These are phyloP conservation scores for Halictus rubicundus DNA, from an alignment of 1,140 invertebrate species.

Conservation along the genomic window DNA sequence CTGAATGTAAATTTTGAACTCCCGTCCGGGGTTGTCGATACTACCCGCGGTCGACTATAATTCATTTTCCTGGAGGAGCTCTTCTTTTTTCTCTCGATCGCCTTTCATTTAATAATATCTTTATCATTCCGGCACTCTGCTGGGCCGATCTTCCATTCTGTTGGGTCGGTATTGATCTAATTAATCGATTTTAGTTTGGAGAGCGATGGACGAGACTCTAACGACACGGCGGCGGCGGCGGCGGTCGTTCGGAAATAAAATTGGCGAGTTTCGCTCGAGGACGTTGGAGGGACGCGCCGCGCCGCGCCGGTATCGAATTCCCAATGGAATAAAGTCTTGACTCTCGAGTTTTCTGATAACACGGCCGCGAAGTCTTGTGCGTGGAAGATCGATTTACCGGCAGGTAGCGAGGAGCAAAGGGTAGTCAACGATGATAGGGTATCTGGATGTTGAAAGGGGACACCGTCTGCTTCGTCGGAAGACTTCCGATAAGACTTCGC, in stretches of 20 bases:
- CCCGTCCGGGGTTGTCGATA: background rate
- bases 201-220: slow-evolving; percentile 48
- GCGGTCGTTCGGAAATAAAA: slow-evolving; percentile 44
- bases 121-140: background rate
- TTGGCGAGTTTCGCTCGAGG: slow-evolving; percentile 37
- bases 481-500: slow-evolving; percentile 46
- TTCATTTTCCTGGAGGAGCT: background rate
- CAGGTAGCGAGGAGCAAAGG: background rate
- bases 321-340: slow-evolving; percentile 1
- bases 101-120: slow-evolving; percentile 35
- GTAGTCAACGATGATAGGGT: slow-evolving; percentile 38
- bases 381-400: slow-evolving; percentile 12
- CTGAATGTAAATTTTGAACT: slow-evolving; percentile 22
- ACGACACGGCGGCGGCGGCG: too few species aligned
- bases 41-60: slow-evolving; percentile 15
- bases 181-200: slow-evolving; percentile 38
- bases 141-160: background rate
- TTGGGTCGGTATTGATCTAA: slow-evolving; percentile 17
- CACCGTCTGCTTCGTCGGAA: slow-evolving; percentile 22
- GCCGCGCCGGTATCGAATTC: slow-evolving; percentile 29
- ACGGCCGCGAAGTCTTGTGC: slow-evolving; percentile 19
- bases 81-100: slow-evolving; percentile 23
- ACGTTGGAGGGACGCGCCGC: background rate
- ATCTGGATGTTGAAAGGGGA: slow-evolving; percentile 36
- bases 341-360: slow-evolving; percentile 7